Evolutionary conservation across 2,113 vertebrate genomes (phyloP).

Genomic region (Todiramphus saurophagus): DNA sequence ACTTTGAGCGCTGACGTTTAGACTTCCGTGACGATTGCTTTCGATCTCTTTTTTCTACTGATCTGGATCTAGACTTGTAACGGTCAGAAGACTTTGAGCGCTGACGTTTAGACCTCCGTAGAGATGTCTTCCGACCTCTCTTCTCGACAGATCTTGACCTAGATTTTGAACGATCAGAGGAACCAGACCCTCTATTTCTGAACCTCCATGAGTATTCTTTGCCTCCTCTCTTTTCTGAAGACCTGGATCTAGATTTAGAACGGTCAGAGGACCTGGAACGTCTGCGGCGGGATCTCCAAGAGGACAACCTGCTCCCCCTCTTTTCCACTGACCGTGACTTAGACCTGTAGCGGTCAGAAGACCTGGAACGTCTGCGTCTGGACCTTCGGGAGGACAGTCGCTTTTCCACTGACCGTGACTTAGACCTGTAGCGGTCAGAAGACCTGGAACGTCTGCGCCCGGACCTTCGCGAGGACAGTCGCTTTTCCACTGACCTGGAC

Average conservation of each 20-base stretch:
- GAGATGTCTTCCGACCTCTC: conserved; percentile 50
- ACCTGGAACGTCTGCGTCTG: conserved; percentile 71
- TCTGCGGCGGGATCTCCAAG: background rate
- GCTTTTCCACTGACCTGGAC: conserved; percentile 1
- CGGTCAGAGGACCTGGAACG: conserved; percentile 74
- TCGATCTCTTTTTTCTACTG: conserved; percentile 67
- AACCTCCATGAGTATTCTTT: conserved; percentile 74
- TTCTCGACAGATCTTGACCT: conserved; percentile 58
- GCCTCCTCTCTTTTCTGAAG: conserved; percentile 43
- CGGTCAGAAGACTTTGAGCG: conserved; percentile 74
- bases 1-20: conserved; percentile 75
- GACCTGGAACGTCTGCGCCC: conserved; percentile 73
- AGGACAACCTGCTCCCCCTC: background rate
- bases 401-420: conserved; percentile 3
- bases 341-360: conserved; percentile 45
- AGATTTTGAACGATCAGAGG: conserved; percentile 49
- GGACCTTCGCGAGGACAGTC: conserved; percentile 54
- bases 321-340: conserved; percentile 28
- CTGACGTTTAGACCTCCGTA: conserved; percentile 72
- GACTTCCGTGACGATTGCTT: conserved; percentile 71
- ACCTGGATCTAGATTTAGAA: conserved; percentile 64
- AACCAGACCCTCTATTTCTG: conserved; percentile 62
- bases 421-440: conserved; percentile 39
- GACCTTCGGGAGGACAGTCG: conserved; percentile 59
- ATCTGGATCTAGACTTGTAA: conserved; percentile 78